A percentile compares a stretch with the other conserved stretches of the same genome.
Evolutionary conservation across 2,797 vertebrate genomes (phyloP).

Genomic region (Cetoscarus ocellatus): DNA sequence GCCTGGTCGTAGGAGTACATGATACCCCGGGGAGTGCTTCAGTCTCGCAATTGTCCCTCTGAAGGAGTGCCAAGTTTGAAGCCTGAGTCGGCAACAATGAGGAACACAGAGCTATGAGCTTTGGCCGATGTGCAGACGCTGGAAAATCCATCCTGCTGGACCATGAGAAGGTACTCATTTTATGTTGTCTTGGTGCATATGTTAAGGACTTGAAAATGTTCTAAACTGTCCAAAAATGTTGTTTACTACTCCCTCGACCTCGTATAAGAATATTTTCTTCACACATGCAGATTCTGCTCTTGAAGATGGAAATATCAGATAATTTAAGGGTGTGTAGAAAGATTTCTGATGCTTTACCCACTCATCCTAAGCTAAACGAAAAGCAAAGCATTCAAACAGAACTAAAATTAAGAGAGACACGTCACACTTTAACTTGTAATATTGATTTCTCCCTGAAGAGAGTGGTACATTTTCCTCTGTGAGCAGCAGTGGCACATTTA

Average conservation of each 20-base stretch:
- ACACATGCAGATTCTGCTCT: too few relatives aligned
- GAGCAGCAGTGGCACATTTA: neutral
- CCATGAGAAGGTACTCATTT: neutral
- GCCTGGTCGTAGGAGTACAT: neutral
- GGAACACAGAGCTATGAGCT: slow-evolving; percentile 12
- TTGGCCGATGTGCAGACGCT: neutral
- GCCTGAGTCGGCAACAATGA: neutral
- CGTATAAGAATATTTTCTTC: too few relatives aligned
- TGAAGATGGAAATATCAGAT: neutral
- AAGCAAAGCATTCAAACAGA: too few relatives aligned
- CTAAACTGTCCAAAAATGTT: neutral
- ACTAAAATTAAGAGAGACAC: neutral
- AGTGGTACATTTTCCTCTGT: neutral
- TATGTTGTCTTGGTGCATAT: neutral
- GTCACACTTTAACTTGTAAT: neutral
- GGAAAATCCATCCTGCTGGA: neutral
- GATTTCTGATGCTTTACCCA: too few relatives aligned
- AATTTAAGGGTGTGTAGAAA: neutral
- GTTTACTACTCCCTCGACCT: too few relatives aligned
- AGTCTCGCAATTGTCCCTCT: slow-evolving; percentile 28
- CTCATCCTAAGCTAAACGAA: too few relatives aligned
- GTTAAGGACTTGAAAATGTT: too few relatives aligned
- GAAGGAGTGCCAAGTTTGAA: slow-evolving; percentile 1
- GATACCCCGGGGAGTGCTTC: slow-evolving; percentile 14
- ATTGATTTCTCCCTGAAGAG: neutral